Percentiles rank a stretch among this genome's conserved stretches.
phyloP scores from a whole-genome alignment of 2,113 vertebrate genomes.

The Ageneiosus marmoratus region DNA sequence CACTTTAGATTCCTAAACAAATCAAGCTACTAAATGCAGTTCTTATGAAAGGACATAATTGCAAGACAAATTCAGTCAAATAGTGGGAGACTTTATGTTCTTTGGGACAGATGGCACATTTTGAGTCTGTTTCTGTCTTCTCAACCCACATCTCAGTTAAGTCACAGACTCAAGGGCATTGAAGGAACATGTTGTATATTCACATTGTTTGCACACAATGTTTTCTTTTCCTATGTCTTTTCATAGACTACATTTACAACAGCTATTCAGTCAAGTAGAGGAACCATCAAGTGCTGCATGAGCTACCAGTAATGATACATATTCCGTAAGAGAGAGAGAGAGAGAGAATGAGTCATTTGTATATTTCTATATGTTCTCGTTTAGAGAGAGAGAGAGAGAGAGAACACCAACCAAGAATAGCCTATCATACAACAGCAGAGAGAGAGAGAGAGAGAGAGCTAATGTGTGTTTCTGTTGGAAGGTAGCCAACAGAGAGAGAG shows the following conservation, averaged over 20 bases:
- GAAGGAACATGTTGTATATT: neutral
- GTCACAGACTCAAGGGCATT: neutral
- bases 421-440: neutral
- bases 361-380: neutral
- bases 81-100: neutral
- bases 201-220: neutral
- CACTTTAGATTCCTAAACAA: neutral
- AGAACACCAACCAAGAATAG: neutral
- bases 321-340: neutral
- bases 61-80: neutral
- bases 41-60: neutral
- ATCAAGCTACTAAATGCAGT: neutral
- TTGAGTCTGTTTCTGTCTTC: neutral
- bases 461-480: neutral
- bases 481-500: neutral
- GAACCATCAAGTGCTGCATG: neutral
- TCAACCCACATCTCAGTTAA: neutral
- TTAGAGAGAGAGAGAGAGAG: too few relatives aligned
- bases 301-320: neutral
- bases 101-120: slow-evolving; percentile 8
- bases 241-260: neutral
- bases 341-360: too few relatives aligned
- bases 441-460: too few relatives aligned
- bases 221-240: neutral
- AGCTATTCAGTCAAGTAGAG: neutral